These are phyloP conservation scores for Drosophila nasuta DNA, from an alignment of 1,140 invertebrate genomes.

Conservation along the genomic window DNA sequence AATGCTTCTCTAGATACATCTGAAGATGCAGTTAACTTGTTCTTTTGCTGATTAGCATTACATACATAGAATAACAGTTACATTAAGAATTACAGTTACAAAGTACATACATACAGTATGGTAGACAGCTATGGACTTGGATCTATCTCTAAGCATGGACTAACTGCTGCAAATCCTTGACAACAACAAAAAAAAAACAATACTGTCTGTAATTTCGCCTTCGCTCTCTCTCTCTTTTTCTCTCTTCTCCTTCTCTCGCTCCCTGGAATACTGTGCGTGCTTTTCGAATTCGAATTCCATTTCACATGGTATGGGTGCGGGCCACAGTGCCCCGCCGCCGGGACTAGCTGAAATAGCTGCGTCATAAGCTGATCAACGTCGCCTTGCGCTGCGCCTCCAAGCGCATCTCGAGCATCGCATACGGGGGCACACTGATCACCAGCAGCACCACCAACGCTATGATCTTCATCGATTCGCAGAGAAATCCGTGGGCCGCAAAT, in stretches of 20 bases:
- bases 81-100: constrained; percentile 14
- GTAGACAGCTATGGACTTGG: constrained; percentile 38
- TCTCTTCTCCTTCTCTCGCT: neutral
- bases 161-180: constrained; percentile 15
- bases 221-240: neutral
- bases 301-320: constrained; percentile 78
- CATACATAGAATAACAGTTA: constrained; percentile 7
- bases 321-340: constrained; percentile 68
- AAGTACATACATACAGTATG: constrained; percentile 15
- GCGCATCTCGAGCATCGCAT: constrained; percentile 84
- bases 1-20: no score
- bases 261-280: no score
- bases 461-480: constrained; percentile 83
- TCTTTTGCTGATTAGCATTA: constrained; percentile 1
- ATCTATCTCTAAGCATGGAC: constrained; percentile 29
- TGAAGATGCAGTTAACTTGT: no score
- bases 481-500: constrained; percentile 79
- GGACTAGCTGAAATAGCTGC: constrained; percentile 84
- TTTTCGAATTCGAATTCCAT: neutral
- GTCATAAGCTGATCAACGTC: constrained; percentile 83
- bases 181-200: constrained; percentile 16
- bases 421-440: constrained; percentile 84
- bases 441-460: constrained; percentile 83
- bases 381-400: constrained; percentile 83
- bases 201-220: neutral